A percentile compares a stretch with the other conserved stretches of the same genome.
Evolutionary conservation across 2,888 invertebrate genomes (phyloP).

Genomic region (Lycaena phlaeas): DNA sequence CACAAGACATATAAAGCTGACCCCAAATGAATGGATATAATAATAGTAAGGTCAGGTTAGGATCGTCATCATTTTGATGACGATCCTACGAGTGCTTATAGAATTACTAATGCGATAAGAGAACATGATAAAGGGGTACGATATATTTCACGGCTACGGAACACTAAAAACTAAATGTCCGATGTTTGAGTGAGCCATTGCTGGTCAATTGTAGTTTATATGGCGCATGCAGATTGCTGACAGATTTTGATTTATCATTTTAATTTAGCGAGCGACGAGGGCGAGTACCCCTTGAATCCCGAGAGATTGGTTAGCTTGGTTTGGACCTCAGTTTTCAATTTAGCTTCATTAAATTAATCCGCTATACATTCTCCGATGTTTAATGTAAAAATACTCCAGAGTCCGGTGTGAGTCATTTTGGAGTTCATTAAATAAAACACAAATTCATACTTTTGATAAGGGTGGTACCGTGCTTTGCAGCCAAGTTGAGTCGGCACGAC

Average conservation of each 20-base stretch:
- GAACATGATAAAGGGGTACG: too few relatives aligned
- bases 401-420: not conserved
- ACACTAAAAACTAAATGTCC: constrained; percentile 3
- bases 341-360: constrained; percentile 51
- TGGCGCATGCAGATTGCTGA: constrained; percentile 25
- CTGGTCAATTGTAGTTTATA: constrained; percentile 8
- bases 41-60: too few relatives aligned
- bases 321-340: constrained; percentile 45
- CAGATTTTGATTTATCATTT: constrained; percentile 69
- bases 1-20: too few relatives aligned
- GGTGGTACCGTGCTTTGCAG: too few relatives aligned
- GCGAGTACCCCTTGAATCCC: constrained; percentile 42
- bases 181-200: constrained; percentile 5
- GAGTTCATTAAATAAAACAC: not conserved
- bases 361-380: constrained; percentile 37
- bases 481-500: too few relatives aligned
- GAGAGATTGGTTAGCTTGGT: constrained; percentile 31
- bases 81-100: too few relatives aligned
- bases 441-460: too few relatives aligned
- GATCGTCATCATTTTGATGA: too few relatives aligned
- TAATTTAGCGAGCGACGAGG: constrained; percentile 60
- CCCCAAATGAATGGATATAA: too few relatives aligned
- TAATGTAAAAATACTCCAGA: constrained; percentile 14
- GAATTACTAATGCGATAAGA: too few relatives aligned
- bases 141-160: too few relatives aligned